Conservation (phyloP, 2,888 invertebrate species). For the Artemia sinica region DNA sequence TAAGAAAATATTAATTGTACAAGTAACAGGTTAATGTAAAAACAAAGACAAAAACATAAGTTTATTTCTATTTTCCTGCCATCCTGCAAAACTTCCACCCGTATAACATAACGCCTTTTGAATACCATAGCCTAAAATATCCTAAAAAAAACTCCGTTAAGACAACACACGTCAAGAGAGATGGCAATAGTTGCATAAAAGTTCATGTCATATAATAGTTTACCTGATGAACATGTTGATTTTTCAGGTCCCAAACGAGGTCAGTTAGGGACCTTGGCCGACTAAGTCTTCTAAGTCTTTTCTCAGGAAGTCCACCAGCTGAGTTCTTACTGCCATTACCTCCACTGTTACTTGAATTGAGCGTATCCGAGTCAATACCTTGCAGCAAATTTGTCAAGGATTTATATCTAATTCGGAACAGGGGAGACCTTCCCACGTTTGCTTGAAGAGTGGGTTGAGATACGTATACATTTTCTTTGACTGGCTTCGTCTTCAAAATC, state of each 20-base stretch:
- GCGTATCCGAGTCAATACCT: constrained; percentile 56
- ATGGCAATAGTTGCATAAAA: no score
- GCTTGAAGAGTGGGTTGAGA: neutral
- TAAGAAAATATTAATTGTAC: no score
- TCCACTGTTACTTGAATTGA: constrained; percentile 74
- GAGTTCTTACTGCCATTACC: constrained; percentile 34
- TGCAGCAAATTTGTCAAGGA: constrained; percentile 32
- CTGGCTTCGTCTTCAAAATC: neutral
- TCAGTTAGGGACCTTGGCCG: constrained; percentile 70
- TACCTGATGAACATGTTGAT: constrained; percentile 11
- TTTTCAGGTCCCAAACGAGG: constrained; percentile 39
- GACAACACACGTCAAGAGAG: no score
- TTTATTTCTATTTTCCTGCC: no score
- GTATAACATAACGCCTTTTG: no score
- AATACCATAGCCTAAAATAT: no score
- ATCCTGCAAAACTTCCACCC: no score
- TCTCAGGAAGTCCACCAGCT: constrained; percentile 24
- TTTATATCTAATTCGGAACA: constrained; percentile 49
- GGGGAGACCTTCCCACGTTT: constrained; percentile 38
- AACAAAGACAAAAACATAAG: no score
- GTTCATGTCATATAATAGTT: neutral
- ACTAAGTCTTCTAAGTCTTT: constrained; percentile 49
- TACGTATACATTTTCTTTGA: constrained; percentile 17
- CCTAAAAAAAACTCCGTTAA: no score
- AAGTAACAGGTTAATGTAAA: no score